phyloP scores from a whole-genome alignment of 2,797 vertebrate species.

The Tragopan temminckii region DNA sequence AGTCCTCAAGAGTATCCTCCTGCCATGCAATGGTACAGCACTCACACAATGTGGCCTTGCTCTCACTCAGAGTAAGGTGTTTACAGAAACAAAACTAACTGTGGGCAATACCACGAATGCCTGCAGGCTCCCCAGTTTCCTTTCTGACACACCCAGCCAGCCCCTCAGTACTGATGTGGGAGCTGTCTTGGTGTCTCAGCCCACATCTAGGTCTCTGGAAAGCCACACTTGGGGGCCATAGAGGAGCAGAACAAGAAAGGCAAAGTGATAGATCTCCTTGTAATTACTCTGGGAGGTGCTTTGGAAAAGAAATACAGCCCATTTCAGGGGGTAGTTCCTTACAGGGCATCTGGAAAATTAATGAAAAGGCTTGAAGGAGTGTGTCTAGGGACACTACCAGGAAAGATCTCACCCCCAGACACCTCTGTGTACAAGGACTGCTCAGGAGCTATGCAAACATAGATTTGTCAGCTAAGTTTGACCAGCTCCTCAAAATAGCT shows the following conservation, averaged over 20 bases:
- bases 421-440: neutral
- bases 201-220: rapidly evolving
- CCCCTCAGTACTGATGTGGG: neutral
- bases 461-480: rapidly evolving
- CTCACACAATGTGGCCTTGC: neutral
- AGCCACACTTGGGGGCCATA: rapidly evolving
- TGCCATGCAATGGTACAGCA: neutral
- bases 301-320: neutral
- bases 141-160: neutral
- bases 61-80: neutral
- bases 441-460: neutral
- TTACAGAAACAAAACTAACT: neutral
- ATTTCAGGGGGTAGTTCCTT: neutral
- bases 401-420: neutral
- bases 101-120: neutral
- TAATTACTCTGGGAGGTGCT: neutral
- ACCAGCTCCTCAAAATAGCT: neutral
- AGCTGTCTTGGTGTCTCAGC: neutral
- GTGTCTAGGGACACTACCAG: neutral
- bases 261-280: neutral
- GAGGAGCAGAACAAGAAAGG: neutral
- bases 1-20: neutral
- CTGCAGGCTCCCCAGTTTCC: neutral
- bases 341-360: neutral
- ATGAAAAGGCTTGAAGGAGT: neutral